Evolutionary conservation across 2,113 vertebrate species (phyloP).

Genomic region (Salvelinus sp.): DNA sequence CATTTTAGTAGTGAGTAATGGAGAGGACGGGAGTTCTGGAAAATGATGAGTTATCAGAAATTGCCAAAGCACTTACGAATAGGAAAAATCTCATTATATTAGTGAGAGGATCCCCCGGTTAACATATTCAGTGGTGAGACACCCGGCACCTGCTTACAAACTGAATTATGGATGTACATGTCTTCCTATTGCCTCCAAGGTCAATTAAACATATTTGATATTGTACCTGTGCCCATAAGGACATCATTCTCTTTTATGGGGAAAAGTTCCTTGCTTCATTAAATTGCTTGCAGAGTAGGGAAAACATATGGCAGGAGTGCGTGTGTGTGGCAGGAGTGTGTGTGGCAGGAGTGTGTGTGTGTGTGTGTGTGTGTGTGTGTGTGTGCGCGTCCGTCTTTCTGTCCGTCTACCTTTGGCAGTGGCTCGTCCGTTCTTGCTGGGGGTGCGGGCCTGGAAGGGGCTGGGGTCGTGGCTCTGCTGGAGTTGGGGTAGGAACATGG

Average conservation of each 20-base stretch:
- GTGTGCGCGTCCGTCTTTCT: not conserved
- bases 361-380: not conserved
- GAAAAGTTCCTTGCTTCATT: not conserved
- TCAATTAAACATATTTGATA: conserved; percentile 37
- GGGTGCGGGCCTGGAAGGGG: conserved; percentile 75
- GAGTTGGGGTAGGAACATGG: conserved; percentile 81
- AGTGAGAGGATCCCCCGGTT: not conserved
- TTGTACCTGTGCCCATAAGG: conserved; percentile 6
- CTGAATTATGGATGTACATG: conserved; percentile 24
- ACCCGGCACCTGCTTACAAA: conserved; percentile 22
- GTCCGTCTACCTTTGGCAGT: conserved; percentile 73
- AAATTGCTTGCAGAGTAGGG: conserved; percentile 3
- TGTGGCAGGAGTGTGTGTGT: not conserved
- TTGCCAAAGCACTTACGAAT: not conserved
- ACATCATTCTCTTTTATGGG: conserved; percentile 11
- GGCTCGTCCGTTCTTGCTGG: conserved; percentile 76
- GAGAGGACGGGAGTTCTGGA: not conserved
- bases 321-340: not conserved
- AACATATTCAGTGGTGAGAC: conserved; percentile 20
- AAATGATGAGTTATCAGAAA: conserved; percentile 8
- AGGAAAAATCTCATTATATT: conserved; percentile 14
- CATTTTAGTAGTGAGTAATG: not conserved
- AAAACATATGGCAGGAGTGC: not conserved
- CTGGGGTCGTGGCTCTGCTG: conserved; percentile 77
- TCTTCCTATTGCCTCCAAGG: conserved; percentile 26